Conservation (phyloP, 2,797 vertebrate genomes). For the Petrocephalus sullivani region DNA sequence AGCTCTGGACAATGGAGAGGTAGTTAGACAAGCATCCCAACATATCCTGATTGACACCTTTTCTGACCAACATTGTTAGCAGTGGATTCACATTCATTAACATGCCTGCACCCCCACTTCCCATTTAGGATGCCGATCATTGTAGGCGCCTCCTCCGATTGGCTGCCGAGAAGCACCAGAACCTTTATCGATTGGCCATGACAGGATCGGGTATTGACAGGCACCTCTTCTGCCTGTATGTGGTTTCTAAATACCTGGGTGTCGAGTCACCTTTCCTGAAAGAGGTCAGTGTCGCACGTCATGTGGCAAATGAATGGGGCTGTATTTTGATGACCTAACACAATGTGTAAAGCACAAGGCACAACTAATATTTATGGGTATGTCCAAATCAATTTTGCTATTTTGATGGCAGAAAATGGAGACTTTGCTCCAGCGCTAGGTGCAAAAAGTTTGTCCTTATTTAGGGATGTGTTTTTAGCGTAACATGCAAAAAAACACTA, state of each 20-base stretch:
- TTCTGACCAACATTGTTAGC: neutral
- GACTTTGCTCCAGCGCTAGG: no score
- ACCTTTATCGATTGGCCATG: slow-evolving; percentile 75
- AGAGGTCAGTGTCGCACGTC: slow-evolving; percentile 59
- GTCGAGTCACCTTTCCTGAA: slow-evolving; percentile 78
- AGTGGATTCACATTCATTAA: neutral
- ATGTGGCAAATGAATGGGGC: neutral
- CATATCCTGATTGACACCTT: neutral
- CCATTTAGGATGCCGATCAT: slow-evolving; percentile 51
- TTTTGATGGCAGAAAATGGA: no score
- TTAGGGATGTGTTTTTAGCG: no score
- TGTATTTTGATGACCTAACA: neutral
- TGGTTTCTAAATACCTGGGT: slow-evolving; percentile 76
- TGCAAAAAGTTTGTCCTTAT: no score
- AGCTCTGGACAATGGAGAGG: slow-evolving; percentile 67
- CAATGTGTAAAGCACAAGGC: no score
- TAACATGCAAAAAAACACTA: no score
- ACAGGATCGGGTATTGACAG: slow-evolving; percentile 77
- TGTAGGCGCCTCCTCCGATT: slow-evolving; percentile 61
- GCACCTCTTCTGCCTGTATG: slow-evolving; percentile 82
- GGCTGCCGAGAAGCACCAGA: slow-evolving; percentile 76
- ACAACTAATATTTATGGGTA: no score
- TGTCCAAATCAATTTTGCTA: no score
- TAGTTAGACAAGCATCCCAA: slow-evolving; percentile 29
- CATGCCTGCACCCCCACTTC: neutral